phyloP scores from a whole-genome alignment of 2,888 invertebrate species.

The Pantelozetes paolii region DNA sequence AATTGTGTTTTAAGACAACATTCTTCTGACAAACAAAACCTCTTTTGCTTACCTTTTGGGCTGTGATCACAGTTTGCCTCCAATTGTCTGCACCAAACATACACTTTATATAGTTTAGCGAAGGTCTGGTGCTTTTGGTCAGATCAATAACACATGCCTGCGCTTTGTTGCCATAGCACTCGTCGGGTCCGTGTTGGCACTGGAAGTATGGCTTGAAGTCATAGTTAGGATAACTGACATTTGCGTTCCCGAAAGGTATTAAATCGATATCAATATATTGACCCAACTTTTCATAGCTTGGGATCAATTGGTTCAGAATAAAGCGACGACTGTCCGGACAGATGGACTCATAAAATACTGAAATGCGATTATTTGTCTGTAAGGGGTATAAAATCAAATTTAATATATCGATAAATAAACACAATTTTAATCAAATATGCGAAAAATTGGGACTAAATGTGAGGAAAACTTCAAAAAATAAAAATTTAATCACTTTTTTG shows the following conservation, averaged over 20 bases:
- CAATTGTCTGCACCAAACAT: conserved; percentile 38
- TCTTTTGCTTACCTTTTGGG: conserved; percentile 31
- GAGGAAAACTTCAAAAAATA: too few species aligned
- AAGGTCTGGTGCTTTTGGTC: conserved; percentile 36
- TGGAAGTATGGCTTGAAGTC: conserved; percentile 42
- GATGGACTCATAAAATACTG: conserved; percentile 39
- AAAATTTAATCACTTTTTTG: too few species aligned
- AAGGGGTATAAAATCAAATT: background rate
- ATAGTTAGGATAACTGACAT: conserved; percentile 40
- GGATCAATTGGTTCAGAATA: conserved; percentile 33
- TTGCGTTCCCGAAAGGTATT: conserved; percentile 40
- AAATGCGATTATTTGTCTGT: conserved; percentile 20
- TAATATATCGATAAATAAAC: background rate
- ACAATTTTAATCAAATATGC: background rate
- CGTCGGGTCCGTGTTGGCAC: conserved; percentile 47
- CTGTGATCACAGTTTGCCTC: conserved; percentile 31
- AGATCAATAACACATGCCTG: conserved; percentile 42
- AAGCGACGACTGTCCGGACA: conserved; percentile 39
- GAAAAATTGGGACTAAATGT: background rate
- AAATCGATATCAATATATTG: conserved; percentile 39
- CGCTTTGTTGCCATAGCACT: conserved; percentile 47
- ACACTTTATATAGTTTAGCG: conserved; percentile 37
- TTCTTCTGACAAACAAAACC: too few species aligned
- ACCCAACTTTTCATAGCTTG: conserved; percentile 38
- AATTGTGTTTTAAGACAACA: background rate